phyloP scores from a whole-genome alignment of 2,113 vertebrate genomes.

The Halcyon malimbica region DNA sequence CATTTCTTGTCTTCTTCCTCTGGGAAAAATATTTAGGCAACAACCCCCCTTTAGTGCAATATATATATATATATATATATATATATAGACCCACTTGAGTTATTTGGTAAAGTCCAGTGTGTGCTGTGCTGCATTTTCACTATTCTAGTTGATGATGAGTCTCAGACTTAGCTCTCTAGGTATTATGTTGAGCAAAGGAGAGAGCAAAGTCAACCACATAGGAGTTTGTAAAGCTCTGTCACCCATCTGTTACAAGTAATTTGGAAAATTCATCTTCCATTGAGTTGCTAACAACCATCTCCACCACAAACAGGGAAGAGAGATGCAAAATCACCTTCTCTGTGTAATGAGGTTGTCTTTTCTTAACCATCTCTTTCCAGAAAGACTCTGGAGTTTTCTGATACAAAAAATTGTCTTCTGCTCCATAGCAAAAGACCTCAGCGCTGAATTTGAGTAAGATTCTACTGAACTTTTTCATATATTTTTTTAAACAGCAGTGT shows the following conservation, averaged over 20 bases:
- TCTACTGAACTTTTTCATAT: neutral
- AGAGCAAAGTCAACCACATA: neutral
- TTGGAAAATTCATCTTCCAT: neutral
- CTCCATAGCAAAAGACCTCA: neutral
- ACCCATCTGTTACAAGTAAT: neutral
- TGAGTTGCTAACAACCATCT: neutral
- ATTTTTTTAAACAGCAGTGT: neutral
- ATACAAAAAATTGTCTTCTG: neutral
- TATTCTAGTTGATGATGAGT: neutral
- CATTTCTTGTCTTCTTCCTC: constrained; percentile 15
- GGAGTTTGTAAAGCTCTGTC: neutral
- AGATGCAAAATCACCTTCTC: neutral
- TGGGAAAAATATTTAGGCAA: constrained; percentile 29
- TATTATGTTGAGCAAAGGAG: neutral
- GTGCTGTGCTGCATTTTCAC: neutral
- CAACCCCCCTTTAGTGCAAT: neutral
- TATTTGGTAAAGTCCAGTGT: neutral
- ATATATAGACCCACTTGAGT: neutral
- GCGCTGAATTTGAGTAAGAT: neutral
- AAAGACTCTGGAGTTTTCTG: neutral
- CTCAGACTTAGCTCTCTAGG: neutral
- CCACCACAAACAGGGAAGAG: neutral
- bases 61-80: neutral
- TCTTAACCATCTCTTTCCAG: neutral
- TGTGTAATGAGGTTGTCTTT: neutral